Evolutionary conservation across 1,140 invertebrate species (phyloP).

Genomic region (Zaprionus capensis): DNA sequence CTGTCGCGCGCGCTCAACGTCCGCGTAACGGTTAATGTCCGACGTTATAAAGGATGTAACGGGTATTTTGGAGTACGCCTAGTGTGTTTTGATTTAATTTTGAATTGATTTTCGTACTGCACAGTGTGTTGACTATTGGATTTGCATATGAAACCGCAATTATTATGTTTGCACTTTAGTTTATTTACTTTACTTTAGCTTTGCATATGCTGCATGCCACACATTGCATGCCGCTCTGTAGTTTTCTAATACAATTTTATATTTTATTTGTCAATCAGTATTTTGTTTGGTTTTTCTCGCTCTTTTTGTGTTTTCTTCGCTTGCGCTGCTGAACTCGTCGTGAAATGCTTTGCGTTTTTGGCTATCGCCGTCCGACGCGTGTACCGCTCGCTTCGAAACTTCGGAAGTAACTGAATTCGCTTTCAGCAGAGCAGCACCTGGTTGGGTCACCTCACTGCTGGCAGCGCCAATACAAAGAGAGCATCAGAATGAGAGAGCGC

Average conservation of each 20-base stretch:
- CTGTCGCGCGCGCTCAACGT: not conserved
- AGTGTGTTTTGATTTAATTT: conserved; percentile 74
- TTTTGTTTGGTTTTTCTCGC: conserved; percentile 35
- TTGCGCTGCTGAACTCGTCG: conserved; percentile 32
- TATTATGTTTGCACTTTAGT: conserved; percentile 19
- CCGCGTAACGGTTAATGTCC: conserved; percentile 66
- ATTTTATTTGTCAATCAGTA: conserved; percentile 26
- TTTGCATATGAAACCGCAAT: conserved; percentile 50
- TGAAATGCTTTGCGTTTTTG: conserved; percentile 27
- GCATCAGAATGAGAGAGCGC: not conserved
- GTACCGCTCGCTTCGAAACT: conserved; percentile 62
- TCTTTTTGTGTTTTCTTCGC: conserved; percentile 38
- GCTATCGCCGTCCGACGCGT: conserved; percentile 47
- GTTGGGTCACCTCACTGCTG: conserved; percentile 58
- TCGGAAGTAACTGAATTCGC: conserved; percentile 77
- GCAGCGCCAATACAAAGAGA: conserved; percentile 10
- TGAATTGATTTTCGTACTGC: conserved; percentile 61
- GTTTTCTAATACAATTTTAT: conserved; percentile 17
- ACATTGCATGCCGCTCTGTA: conserved; percentile 1
- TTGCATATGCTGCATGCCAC: conserved; percentile 12
- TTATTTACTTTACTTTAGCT: conserved; percentile 8
- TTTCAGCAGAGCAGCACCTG: conserved; percentile 67
- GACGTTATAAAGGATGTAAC: conserved; percentile 40
- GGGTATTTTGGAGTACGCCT: not conserved
- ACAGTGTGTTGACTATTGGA: conserved; percentile 9